Conservation (phyloP, 2,888 invertebrate species). For the Lysandra bellargus region DNA sequence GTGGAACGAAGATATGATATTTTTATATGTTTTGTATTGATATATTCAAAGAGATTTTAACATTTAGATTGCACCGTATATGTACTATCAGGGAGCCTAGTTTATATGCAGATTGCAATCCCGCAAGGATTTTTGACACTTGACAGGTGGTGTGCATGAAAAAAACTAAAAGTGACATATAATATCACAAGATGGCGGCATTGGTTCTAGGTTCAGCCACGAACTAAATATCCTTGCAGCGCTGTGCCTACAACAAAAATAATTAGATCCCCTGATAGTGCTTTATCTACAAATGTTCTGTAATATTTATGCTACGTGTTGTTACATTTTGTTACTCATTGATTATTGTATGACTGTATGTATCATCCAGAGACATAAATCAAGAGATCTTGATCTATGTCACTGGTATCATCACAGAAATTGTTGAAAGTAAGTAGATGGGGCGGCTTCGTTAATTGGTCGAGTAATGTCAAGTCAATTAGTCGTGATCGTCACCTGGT, state of each 20-base stretch:
- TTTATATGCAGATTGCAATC: not conserved
- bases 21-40: slow-evolving; percentile 14
- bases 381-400: no score
- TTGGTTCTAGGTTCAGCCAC: not conserved
- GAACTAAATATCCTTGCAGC: not conserved
- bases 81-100: not conserved
- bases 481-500: no score
- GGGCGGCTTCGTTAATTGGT: no score
- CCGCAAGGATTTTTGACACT: not conserved
- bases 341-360: no score
- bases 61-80: not conserved
- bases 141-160: not conserved
- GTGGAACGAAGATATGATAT: slow-evolving; percentile 5
- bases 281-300: not conserved
- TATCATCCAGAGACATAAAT: no score
- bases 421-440: no score
- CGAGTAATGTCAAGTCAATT: no score
- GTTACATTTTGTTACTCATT: not conserved
- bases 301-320: not conserved
- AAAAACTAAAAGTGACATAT: not conserved
- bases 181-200: not conserved
- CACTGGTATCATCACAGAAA: no score
- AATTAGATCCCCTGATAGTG: not conserved
- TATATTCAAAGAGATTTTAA: slow-evolving; percentile 1
- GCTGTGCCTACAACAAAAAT: no score